phyloP scores from a whole-genome alignment of 37 sponge, comb jelly and placozoan species.

The Geodia barretti region DNA sequence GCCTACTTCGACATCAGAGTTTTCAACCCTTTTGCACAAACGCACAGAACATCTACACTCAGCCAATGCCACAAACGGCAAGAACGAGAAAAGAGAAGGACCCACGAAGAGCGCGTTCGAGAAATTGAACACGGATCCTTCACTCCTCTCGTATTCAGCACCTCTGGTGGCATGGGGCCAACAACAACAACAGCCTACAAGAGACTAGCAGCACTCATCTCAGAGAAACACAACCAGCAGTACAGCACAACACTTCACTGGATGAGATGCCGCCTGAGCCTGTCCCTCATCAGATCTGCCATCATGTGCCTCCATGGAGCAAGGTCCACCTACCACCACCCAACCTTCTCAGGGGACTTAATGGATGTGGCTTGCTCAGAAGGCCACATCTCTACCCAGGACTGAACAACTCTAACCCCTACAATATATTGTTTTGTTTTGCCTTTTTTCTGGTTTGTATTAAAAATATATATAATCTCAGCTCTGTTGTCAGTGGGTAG shows the following conservation, averaged over 20 bases:
- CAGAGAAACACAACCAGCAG: background rate
- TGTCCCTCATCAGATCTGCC: conserved; percentile 14
- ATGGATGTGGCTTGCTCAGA: background rate
- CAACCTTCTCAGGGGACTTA: background rate
- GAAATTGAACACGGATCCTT: too few relatives aligned
- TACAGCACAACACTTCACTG: conserved; percentile 9
- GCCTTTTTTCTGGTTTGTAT: too few relatives aligned
- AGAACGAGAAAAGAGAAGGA: conserved; percentile 24
- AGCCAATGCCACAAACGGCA: conserved; percentile 14
- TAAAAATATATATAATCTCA: too few relatives aligned
- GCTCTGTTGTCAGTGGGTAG: too few relatives aligned
- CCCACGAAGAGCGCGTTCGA: conserved; percentile 25
- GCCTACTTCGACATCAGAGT: conserved; percentile 19
- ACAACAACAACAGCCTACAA: background rate
- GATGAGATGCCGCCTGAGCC: background rate
- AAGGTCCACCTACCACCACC: conserved; percentile 9
- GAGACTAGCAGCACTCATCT: conserved; percentile 17
- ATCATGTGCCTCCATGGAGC: conserved; percentile 20
- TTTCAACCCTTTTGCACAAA: too few relatives aligned
- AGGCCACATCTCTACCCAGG: background rate
- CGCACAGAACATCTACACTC: conserved; percentile 4
- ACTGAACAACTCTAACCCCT: too few relatives aligned
- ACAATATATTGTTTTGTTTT: too few relatives aligned
- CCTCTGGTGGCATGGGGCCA: too few relatives aligned
- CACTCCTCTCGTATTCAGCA: too few relatives aligned